Base-by-base conservation (phyloP, 2,797 vertebrate genomes). In the Gobio occitaniae region DNA sequence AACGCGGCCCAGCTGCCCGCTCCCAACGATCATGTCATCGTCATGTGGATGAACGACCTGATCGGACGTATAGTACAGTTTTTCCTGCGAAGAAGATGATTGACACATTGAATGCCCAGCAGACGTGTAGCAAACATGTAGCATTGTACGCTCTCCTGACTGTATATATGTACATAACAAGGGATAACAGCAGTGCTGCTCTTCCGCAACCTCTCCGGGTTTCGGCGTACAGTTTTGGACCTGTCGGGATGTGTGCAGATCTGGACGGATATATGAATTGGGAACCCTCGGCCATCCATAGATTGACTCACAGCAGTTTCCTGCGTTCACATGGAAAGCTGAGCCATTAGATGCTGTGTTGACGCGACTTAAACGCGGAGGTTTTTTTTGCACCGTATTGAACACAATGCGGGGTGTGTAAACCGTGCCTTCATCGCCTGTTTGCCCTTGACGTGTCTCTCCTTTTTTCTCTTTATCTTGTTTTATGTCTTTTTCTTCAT, bases 11-110 rank as follows among this genome's bases (percentile, higher is more conserved):
- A 66, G 8, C 79, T 85, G 0, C 92, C 59, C 54, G 74, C 91
- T 75, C 90, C 87, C 54, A 93, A 91, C 52, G 92, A 94, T 79
- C 93, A 92, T 1, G 41, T 84, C 16, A 21, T 94, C 83, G 54
- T 95, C 85, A 44, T 94, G 38, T 94, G 93, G 84, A 56, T 94
- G 74, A 86, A 91, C 70, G 71, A 94, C 21, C 68, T 95, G 63
- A 90, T 95, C 11, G 91, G 92, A 84, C 90, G 93, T 65, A 86
- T 95, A 17, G 88, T 95, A 70, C 94, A 93, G 15, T 66, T 90
- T 61, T 50, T 92, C 89, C 82, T 88, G 32, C 92, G 93, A 59
- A 88, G 90, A 75, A 89, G 91, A 91, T 93, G 89, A 89, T 84
- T 41, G 80, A 84, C 84, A 29, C 82, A 85, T 52, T 86, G 83